These are phyloP conservation scores for Mesembrinibis cayennensis DNA, from an alignment of 2,113 vertebrate genomes.

Conservation along the genomic window DNA sequence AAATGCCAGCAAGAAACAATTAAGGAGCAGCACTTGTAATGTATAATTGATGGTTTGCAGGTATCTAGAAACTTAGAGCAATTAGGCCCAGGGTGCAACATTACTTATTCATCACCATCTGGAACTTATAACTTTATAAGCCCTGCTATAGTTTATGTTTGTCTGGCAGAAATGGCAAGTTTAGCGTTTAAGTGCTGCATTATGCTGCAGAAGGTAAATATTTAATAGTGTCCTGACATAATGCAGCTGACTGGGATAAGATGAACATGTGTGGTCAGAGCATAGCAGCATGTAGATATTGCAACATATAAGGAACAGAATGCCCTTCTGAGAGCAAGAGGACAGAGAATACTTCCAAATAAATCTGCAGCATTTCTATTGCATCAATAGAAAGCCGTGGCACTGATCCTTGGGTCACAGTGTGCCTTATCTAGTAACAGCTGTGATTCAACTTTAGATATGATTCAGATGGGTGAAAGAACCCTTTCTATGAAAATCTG, in stretches of 20 bases:
- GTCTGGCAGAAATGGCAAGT: conserved; percentile 56
- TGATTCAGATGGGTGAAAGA: neutral
- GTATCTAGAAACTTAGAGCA: conserved; percentile 60
- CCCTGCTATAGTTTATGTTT: conserved; percentile 49
- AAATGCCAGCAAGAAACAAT: conserved; percentile 63
- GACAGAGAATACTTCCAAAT: neutral
- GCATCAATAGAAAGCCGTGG: neutral
- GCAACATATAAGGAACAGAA: neutral
- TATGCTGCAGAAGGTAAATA: conserved; percentile 66
- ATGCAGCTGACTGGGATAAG: neutral
- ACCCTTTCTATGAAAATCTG: neutral
- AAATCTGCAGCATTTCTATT: neutral
- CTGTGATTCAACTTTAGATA: neutral
- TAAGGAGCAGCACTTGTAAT: conserved; percentile 59
- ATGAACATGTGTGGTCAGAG: neutral
- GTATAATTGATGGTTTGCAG: conserved; percentile 66
- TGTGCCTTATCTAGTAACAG: neutral
- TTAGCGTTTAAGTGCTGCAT: conserved; percentile 35
- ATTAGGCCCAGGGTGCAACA: conserved; percentile 51
- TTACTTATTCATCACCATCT: conserved; percentile 70
- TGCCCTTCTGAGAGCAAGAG: neutral
- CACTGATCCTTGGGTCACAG: neutral
- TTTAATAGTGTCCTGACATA: conserved; percentile 53
- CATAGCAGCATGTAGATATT: neutral
- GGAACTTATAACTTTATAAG: conserved; percentile 48